phyloP scores from a whole-genome alignment of 2,113 vertebrate genomes.

The Pteruthius melanotis region DNA sequence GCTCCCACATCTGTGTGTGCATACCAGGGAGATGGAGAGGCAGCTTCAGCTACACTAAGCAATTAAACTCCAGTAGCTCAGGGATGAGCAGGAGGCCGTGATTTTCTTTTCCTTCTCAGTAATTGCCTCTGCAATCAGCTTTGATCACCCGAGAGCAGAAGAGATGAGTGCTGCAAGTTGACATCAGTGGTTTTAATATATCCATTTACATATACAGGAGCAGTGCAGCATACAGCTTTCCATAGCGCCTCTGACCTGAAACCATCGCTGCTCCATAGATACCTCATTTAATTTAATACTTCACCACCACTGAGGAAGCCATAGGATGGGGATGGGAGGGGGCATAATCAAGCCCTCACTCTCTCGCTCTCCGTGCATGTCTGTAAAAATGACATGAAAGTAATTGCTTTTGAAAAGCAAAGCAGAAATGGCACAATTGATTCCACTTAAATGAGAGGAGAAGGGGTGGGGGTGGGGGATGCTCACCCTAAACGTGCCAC shows the following conservation, averaged over 20 bases:
- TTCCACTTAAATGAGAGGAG: conserved; percentile 82
- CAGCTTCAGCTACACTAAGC: conserved; percentile 86
- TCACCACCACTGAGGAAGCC: conserved; percentile 79
- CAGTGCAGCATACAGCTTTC: conserved; percentile 67
- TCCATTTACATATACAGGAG: conserved; percentile 76
- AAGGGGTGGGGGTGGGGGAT: conserved; percentile 62
- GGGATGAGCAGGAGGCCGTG: conserved; percentile 78
- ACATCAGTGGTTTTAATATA: conserved; percentile 79
- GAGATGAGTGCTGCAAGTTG: conserved; percentile 77
- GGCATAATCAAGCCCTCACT: conserved; percentile 84
- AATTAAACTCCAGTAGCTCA: conserved; percentile 83
- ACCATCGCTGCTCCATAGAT: conserved; percentile 85
- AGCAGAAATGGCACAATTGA: conserved; percentile 85
- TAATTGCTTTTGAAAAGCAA: conserved; percentile 93
- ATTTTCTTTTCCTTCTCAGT: conserved; percentile 76
- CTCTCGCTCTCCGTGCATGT: conserved; percentile 80
- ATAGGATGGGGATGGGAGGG: conserved; percentile 78
- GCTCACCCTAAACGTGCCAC: conserved; percentile 68
- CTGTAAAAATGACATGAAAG: conserved; percentile 88
- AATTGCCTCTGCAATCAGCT: conserved; percentile 85
- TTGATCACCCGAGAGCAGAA: conserved; percentile 81
- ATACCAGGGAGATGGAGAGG: conserved; percentile 58
- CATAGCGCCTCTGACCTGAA: conserved; percentile 75
- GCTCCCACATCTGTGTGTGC: not conserved
- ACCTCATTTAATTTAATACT: conserved; percentile 96